Evolutionary conservation across 2,113 vertebrate species (phyloP).

Genomic region (Apodemus speciosus): DNA sequence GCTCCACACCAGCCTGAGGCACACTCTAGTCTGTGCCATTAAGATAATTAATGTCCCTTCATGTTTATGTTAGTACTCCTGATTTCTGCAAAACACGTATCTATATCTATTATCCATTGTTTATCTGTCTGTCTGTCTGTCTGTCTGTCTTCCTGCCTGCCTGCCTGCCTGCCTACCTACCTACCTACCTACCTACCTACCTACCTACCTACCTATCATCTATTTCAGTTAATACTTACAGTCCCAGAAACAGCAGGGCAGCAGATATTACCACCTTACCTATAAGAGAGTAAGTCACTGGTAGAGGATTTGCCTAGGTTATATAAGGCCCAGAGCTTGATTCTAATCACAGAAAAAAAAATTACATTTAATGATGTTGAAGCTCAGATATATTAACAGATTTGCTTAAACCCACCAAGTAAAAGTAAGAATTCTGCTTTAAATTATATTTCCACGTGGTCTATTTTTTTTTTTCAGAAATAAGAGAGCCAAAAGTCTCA

Average conservation of each 20-base stretch:
- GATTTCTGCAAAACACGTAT: not conserved
- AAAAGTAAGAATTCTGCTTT: not conserved
- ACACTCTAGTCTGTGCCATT: not conserved
- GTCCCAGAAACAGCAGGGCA: not conserved
- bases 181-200: too few relatives aligned
- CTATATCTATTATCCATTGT: too few relatives aligned
- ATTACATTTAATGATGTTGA: not conserved
- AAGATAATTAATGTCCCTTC: not conserved
- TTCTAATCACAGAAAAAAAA: not conserved
- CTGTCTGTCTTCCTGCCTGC: too few relatives aligned
- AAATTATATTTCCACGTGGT: not conserved
- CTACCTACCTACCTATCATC: not conserved
- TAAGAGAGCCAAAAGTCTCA: constrained; percentile 17
- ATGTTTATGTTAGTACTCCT: not conserved
- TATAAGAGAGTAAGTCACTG: not conserved
- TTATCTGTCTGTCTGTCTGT: not conserved
- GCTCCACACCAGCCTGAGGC: not conserved
- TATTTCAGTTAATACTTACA: not conserved
- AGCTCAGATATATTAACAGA: not conserved
- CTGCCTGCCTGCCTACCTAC: too few relatives aligned
- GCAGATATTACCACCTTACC: not conserved
- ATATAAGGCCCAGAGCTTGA: too few relatives aligned
- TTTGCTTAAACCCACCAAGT: not conserved
- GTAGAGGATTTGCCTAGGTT: not conserved
- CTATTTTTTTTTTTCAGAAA: constrained; percentile 17